phyloP scores from a whole-genome alignment of 2,888 invertebrate species.

The Dromius quadrimaculatus region DNA sequence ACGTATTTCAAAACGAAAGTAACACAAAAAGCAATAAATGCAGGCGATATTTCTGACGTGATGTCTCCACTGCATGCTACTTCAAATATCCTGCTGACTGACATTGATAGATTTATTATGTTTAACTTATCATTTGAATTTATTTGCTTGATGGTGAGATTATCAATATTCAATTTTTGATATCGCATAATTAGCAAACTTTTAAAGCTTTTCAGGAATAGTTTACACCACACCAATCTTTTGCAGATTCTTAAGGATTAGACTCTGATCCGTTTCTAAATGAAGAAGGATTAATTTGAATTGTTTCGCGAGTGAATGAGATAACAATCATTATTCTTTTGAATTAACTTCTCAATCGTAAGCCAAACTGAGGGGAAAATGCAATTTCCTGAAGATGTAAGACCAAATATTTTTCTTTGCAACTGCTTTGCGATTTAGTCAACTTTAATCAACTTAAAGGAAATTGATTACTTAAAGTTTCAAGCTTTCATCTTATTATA shows the following conservation, averaged over 20 bases:
- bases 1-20: neutral
- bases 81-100: constrained; percentile 4
- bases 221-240: too few relatives aligned
- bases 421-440: too few relatives aligned
- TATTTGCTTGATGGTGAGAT: too few relatives aligned
- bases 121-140: too few relatives aligned
- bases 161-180: too few relatives aligned
- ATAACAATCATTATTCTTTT: constrained; percentile 18
- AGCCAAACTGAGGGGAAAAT: too few relatives aligned
- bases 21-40: constrained; percentile 1
- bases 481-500: too few relatives aligned
- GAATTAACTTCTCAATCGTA: too few relatives aligned
- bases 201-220: too few relatives aligned
- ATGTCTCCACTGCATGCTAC: neutral
- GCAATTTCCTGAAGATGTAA: neutral
- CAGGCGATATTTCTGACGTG: neutral
- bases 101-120: constrained; percentile 18
- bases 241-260: constrained; percentile 12
- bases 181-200: too few relatives aligned
- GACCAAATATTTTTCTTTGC: neutral
- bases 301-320: constrained; percentile 3
- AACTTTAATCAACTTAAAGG: too few relatives aligned
- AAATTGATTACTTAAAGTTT: too few relatives aligned
- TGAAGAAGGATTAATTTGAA: constrained; percentile 20
- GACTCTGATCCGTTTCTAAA: constrained; percentile 16